These are phyloP conservation scores for Apodemia mormo DNA, from an alignment of 2,888 invertebrate species.

Conservation along the genomic window DNA sequence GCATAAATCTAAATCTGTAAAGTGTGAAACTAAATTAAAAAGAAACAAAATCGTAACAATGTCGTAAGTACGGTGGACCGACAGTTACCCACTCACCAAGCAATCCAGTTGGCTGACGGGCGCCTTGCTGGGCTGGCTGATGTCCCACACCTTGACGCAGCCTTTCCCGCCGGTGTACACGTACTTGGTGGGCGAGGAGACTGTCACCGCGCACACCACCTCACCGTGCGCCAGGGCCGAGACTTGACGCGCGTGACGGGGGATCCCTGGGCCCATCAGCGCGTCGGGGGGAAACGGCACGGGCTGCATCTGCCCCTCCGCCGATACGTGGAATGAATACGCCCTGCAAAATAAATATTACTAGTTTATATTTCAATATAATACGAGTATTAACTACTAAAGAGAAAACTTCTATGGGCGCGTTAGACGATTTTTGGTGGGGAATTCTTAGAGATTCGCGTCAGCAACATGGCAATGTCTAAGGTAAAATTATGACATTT, in stretches of 20 bases:
- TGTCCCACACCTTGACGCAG: conserved; percentile 99
- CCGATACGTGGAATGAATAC: conserved; percentile 96
- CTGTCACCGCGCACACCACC: conserved; percentile 98
- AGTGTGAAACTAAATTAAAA: background rate
- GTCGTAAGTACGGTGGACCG: conserved; percentile 33
- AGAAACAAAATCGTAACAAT: background rate
- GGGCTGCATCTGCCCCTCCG: conserved; percentile 94
- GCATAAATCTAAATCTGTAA: background rate
- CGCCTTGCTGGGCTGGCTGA: conserved; percentile 93
- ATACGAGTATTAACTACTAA: too few relatives aligned
- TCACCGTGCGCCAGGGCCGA: conserved; percentile 97
- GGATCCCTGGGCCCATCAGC: conserved; percentile 95
- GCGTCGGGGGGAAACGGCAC: conserved; percentile 98
- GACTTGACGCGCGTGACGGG: conserved; percentile 92
- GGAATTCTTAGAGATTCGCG: too few relatives aligned
- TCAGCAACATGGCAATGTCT: too few relatives aligned
- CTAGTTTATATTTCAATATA: too few relatives aligned
- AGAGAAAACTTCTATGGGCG: too few relatives aligned
- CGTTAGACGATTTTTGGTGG: too few relatives aligned
- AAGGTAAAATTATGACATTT: too few relatives aligned
- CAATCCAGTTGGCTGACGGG: conserved; percentile 96
- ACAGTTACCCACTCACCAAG: conserved; percentile 86
- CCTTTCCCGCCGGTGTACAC: conserved; percentile 98
- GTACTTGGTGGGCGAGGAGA: conserved; percentile 95
- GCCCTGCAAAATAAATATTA: conserved; percentile 81